A percentile compares a stretch with the other conserved stretches of the same genome.
phyloP scores from a whole-genome alignment of 2,797 vertebrate species.

The Eidolon dupreanum region DNA sequence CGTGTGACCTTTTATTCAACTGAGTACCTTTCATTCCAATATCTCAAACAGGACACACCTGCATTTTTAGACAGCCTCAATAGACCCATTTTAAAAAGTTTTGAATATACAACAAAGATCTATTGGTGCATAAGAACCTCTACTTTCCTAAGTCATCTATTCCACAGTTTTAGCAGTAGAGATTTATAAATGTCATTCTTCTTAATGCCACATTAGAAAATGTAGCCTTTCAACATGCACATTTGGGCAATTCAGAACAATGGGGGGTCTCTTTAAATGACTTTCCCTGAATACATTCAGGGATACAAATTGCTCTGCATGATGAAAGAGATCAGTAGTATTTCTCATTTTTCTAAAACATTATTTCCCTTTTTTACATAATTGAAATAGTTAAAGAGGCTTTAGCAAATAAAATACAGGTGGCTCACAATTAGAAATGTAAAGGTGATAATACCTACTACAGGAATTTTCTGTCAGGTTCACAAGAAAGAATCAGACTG shows the following conservation, averaged over 20 bases:
- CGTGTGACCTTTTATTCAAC: background rate
- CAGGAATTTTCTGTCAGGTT: background rate
- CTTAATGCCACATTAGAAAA: constrained; percentile 62
- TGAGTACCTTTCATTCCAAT: background rate
- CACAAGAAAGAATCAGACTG: constrained; percentile 8
- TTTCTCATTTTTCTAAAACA: constrained; percentile 65
- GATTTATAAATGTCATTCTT: constrained; percentile 67
- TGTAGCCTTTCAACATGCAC: constrained; percentile 50
- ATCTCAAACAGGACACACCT: constrained; percentile 49
- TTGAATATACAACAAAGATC: background rate
- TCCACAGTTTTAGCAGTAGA: constrained; percentile 15
- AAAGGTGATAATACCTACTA: background rate
- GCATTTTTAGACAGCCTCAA: constrained; percentile 2
- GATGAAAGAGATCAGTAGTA: constrained; percentile 7
- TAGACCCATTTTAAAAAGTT: constrained; percentile 25
- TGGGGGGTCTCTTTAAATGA: constrained; percentile 63
- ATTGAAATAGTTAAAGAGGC: constrained; percentile 34
- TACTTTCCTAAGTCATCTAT: constrained; percentile 41
- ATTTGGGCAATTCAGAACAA: constrained; percentile 66
- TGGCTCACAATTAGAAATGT: background rate
- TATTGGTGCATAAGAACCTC: background rate
- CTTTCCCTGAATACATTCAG: constrained; percentile 54
- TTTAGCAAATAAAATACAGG: constrained; percentile 54
- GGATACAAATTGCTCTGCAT: constrained; percentile 35
- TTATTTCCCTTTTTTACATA: constrained; percentile 33